These are phyloP conservation scores for Lasioglossum pauxillum DNA, from an alignment of 2,888 invertebrate genomes.

Conservation along the genomic window DNA sequence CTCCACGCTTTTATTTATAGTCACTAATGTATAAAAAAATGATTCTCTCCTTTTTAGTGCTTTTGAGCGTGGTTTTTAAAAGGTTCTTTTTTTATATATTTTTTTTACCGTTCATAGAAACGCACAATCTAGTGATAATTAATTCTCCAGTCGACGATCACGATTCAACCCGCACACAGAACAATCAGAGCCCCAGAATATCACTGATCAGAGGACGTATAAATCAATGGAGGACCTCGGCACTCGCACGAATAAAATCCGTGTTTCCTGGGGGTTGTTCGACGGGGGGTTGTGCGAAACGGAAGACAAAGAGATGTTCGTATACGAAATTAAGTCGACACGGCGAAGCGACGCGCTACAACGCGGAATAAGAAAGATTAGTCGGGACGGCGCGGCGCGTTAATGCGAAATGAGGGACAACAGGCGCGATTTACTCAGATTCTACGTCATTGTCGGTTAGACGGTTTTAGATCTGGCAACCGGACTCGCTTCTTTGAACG, in stretches of 20 bases:
- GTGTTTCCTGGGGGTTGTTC: slow-evolving; percentile 1
- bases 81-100: too few relatives aligned
- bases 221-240: not conserved
- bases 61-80: too few relatives aligned
- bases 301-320: slow-evolving; percentile 34
- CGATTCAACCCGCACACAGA: too few relatives aligned
- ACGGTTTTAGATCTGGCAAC: slow-evolving; percentile 83
- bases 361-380: slow-evolving; percentile 50
- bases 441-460: slow-evolving; percentile 82
- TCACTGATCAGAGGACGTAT: too few relatives aligned
- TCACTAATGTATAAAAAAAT: too few relatives aligned
- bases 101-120: too few relatives aligned
- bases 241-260: not conserved
- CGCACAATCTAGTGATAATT: too few relatives aligned
- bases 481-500: slow-evolving; percentile 64
- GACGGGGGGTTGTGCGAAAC: not conserved
- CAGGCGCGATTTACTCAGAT: slow-evolving; percentile 75
- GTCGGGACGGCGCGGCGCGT: slow-evolving; percentile 51
- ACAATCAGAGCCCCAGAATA: too few relatives aligned
- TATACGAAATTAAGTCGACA: slow-evolving; percentile 43
- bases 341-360: slow-evolving; percentile 41
- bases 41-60: too few relatives aligned
- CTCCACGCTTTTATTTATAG: too few relatives aligned
- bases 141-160: too few relatives aligned
- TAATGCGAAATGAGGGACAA: slow-evolving; percentile 62